These are phyloP conservation scores for Lysandra bellargus DNA, from an alignment of 2,888 invertebrate species.

Conservation along the genomic window DNA sequence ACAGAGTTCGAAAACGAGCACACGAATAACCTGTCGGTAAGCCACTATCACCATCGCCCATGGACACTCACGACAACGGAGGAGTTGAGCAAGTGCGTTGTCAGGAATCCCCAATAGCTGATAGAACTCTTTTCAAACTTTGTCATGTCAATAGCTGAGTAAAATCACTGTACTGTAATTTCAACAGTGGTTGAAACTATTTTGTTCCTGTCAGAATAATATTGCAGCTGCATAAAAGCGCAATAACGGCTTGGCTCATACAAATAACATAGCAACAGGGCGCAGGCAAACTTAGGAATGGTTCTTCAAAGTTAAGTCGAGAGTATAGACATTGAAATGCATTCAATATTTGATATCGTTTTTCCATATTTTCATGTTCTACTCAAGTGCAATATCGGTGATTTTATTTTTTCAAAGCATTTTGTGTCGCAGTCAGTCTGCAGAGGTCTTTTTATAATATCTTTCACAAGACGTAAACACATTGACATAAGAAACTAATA, in stretches of 20 bases:
- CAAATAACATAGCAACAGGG: not conserved
- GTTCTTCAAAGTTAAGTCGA: not conserved
- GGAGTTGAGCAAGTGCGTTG: too few relatives aligned
- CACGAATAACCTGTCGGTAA: too few relatives aligned
- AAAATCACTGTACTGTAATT: not conserved
- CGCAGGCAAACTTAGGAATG: not conserved
- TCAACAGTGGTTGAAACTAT: not conserved
- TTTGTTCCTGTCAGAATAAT: not conserved
- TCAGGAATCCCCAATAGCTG: too few relatives aligned
- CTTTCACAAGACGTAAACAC: too few relatives aligned
- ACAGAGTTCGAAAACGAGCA: too few relatives aligned
- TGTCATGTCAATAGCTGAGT: not conserved
- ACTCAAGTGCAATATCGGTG: not conserved
- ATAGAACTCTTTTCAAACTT: too few relatives aligned
- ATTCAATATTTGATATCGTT: not conserved
- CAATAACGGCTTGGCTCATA: not conserved
- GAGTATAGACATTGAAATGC: not conserved
- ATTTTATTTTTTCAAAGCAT: not conserved
- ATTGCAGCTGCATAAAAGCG: not conserved
- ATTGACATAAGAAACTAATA: too few relatives aligned
- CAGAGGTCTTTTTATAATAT: too few relatives aligned
- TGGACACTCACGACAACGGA: too few relatives aligned
- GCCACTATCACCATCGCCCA: too few relatives aligned
- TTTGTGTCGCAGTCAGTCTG: not conserved
- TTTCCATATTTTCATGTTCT: not conserved